Evolutionary conservation across 2,888 invertebrate genomes (phyloP), one percentile per base, ranked within the genome.

Genomic region (Stenichneumon culpator): DNA sequence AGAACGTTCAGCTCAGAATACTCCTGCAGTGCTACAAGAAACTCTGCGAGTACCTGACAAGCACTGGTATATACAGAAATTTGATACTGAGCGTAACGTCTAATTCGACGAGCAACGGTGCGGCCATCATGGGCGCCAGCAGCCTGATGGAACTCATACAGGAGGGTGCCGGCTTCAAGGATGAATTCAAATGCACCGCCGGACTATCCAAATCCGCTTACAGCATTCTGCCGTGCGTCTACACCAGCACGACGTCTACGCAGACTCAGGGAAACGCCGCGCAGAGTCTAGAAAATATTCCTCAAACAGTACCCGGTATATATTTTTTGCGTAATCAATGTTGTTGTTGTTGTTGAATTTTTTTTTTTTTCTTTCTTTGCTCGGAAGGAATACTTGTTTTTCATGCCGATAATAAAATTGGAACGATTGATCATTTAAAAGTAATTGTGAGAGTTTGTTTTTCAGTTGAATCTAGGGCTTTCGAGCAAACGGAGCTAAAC

Each of bases 11-110:
- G 89, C 94, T 98, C 90, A 95, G 97, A 75, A 97, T 97, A 90
- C 95, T 98, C 63, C 94, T 98, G 82, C 97, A 97, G 93, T 98
- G 98, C 94, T 98, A 98, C 93, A 97, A 97, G 94, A 97, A 97
- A 92, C 95, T 98, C 86, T 98, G 98, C 95, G 96, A 97, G 92
- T 97, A 97, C 94, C 95, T 98, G 90, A 96, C 96, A 90, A 96
- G 96, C 82, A 97, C 97, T 2, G 95, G 96, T 57, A 95, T 97
- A 83, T 97, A 97, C 93, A 96, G 95, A 92, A 95, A 94, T 87
- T 94, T 96, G 86, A 89, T 93, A 74, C 88, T 92, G 63, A 90
- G 93, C 94, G 92, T 94, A 93, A 87, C 95, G 94, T 87, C 95
- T 94, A 80, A 94, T 94, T 74, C 95, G 94, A 89, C 95, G 95